phyloP scores from a whole-genome alignment of 2,888 invertebrate genomes.

The Iphiclides podalirius region DNA sequence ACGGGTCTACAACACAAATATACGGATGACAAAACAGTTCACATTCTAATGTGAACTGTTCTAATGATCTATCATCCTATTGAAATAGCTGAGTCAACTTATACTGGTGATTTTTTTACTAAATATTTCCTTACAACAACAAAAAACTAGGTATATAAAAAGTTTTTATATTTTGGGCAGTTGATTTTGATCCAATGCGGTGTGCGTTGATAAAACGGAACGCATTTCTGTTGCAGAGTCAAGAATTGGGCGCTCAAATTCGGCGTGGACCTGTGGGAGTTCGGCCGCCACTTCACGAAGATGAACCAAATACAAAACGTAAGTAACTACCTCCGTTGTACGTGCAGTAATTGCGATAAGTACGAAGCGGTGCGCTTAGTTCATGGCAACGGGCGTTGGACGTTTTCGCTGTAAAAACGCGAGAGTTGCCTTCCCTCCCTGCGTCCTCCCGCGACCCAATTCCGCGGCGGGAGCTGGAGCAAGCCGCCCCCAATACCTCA shows the following conservation, averaged over 20 bases:
- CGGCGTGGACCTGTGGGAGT: constrained; percentile 94
- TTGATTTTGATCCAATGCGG: too few relatives aligned
- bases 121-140: not conserved
- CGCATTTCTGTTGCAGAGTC: constrained; percentile 84
- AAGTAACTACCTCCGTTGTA: constrained; percentile 69
- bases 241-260: constrained; percentile 95
- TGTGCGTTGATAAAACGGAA: not conserved
- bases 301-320: constrained; percentile 93
- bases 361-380: constrained; percentile 4
- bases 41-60: too few relatives aligned
- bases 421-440: constrained; percentile 39
- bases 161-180: too few relatives aligned
- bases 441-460: constrained; percentile 49
- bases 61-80: too few relatives aligned
- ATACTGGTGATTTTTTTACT: too few relatives aligned
- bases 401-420: constrained; percentile 63
- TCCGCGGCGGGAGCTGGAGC: constrained; percentile 35
- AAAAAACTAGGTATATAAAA: too few relatives aligned
- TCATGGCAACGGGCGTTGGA: constrained; percentile 39
- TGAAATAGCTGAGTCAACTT: too few relatives aligned
- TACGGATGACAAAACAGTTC: constrained; percentile 43
- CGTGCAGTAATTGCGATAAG: constrained; percentile 8
- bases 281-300: constrained; percentile 91
- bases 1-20: constrained; percentile 41
- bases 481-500: constrained; percentile 28